phyloP scores from a whole-genome alignment of 1,140 invertebrate species.

The Metopolophium dirhodum region DNA sequence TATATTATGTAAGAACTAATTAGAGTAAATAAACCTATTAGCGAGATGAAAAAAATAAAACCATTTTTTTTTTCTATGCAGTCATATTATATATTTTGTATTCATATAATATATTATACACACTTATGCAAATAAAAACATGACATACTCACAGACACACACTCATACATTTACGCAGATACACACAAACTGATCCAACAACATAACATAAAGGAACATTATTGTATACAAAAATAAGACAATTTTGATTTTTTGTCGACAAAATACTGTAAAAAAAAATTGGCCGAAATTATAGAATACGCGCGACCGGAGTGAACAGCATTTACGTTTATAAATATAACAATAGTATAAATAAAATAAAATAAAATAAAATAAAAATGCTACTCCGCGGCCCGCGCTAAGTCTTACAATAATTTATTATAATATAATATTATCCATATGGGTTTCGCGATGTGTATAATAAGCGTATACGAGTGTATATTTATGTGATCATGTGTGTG shows the following conservation, averaged over 20 bases:
- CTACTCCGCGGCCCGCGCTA: neutral
- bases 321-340: slow-evolving; percentile 5
- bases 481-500: neutral
- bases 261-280: neutral
- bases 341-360: neutral
- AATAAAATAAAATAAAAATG: neutral
- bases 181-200: neutral
- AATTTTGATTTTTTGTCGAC: neutral
- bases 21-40: neutral
- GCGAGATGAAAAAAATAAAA: neutral
- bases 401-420: neutral
- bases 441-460: neutral
- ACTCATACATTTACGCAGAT: neutral
- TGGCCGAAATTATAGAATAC: neutral
- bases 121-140: neutral
- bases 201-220: neutral
- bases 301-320: neutral
- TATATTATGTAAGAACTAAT: neutral
- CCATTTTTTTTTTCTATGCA: neutral
- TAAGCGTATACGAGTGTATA: neutral
- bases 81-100: neutral
- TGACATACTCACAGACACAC: neutral
- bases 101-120: neutral
- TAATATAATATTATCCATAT: neutral
- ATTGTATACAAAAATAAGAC: neutral